Conservation (phyloP, 2,113 vertebrate genomes). For the Cheilinus undulatus region DNA sequence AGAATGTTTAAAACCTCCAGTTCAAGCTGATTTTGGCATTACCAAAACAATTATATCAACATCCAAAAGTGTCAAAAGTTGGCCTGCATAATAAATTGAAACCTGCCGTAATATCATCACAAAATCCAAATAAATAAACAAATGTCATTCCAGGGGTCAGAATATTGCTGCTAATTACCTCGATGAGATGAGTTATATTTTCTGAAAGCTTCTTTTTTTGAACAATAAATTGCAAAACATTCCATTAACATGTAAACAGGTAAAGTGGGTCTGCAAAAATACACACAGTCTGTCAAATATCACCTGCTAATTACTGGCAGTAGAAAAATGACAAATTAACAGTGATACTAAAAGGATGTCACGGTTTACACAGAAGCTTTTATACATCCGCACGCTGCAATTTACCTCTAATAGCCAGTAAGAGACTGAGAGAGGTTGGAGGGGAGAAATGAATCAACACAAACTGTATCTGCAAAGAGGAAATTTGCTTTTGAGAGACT, state of each 20-base stretch:
- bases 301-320: constrained; percentile 68
- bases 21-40: background rate
- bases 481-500: background rate
- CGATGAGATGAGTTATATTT: constrained; percentile 15
- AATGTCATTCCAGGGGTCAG: constrained; percentile 13
- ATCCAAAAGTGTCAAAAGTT: constrained; percentile 24
- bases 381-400: constrained; percentile 56
- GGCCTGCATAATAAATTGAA: constrained; percentile 12
- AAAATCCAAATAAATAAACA: constrained; percentile 41
- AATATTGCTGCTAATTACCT: constrained; percentile 51
- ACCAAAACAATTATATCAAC: background rate
- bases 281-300: constrained; percentile 41
- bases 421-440: constrained; percentile 58
- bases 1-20: too few relatives aligned
- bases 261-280: constrained; percentile 42
- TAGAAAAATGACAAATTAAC: constrained; percentile 68
- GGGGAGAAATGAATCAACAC: constrained; percentile 42
- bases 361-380: constrained; percentile 56
- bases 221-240: constrained; percentile 48
- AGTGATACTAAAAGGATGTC: constrained; percentile 66
- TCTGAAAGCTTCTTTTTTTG: constrained; percentile 45
- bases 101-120: constrained; percentile 12
- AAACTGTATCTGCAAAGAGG: constrained; percentile 43
- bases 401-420: constrained; percentile 62
- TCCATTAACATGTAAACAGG: constrained; percentile 51